phyloP scores from a whole-genome alignment of 2,888 invertebrate species.

The Melanotus villosus region DNA sequence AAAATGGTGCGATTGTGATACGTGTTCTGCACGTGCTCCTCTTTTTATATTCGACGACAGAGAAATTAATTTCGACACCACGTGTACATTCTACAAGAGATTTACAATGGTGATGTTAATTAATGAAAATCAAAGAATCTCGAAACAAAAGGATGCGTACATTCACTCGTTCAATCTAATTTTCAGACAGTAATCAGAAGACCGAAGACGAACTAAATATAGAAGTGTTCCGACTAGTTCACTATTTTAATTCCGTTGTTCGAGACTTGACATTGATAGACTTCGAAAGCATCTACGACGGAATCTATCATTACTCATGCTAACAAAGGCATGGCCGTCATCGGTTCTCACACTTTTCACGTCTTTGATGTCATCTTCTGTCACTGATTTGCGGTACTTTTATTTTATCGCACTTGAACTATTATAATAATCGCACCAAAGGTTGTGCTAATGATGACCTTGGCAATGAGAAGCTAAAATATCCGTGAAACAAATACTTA shows the following conservation, averaged over 20 bases:
- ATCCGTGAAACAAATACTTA: too few species aligned
- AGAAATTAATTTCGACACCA: neutral
- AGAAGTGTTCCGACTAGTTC: conserved; percentile 4
- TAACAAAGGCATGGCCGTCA: conserved; percentile 16
- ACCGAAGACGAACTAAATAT: conserved; percentile 1
- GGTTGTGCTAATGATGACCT: conserved; percentile 7
- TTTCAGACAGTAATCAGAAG: neutral
- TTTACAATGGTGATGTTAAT: neutral
- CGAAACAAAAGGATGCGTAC: too few species aligned
- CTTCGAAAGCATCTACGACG: conserved; percentile 4
- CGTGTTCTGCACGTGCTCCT: neutral
- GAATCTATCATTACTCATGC: conserved; percentile 31
- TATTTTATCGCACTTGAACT: conserved; percentile 6
- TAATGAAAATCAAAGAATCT: too few species aligned
- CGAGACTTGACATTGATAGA: conserved; percentile 16
- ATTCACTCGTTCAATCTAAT: conserved; percentile 1
- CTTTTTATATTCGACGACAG: neutral
- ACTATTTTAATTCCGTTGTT: conserved; percentile 1
- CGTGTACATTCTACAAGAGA: neutral
- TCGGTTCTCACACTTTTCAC: conserved; percentile 27
- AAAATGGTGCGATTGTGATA: neutral
- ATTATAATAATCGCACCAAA: conserved; percentile 9
- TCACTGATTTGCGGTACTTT: conserved; percentile 13
- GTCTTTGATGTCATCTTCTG: conserved; percentile 16
- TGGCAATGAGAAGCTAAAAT: too few species aligned